Evolutionary conservation across 92 coral and sea anemone genomes (phyloP).

Genomic region (Isaurus tuberculatus): DNA sequence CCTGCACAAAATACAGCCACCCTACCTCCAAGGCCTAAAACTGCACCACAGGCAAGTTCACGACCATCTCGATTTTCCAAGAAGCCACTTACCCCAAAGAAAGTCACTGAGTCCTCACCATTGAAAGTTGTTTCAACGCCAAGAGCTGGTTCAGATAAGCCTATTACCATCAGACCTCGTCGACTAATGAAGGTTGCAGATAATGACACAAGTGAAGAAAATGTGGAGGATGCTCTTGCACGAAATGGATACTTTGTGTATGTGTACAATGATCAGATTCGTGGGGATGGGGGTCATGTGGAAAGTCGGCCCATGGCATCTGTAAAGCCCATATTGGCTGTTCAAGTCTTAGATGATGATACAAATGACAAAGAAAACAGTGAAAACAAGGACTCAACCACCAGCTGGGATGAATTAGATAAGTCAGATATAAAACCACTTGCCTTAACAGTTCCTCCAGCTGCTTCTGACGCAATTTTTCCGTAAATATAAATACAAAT

Average conservation of each 20-base stretch:
- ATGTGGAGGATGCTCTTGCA: conserved; percentile 35
- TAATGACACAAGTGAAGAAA: conserved; percentile 50
- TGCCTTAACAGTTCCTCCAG: conserved; percentile 60
- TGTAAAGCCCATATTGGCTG: conserved; percentile 90
- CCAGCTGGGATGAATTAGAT: conserved; percentile 44
- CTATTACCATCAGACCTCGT: conserved; percentile 80
- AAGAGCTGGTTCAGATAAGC: conserved; percentile 83
- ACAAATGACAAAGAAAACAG: conserved; percentile 55
- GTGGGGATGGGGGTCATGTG: conserved; percentile 52
- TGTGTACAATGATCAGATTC: conserved; percentile 73
- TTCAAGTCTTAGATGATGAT: conserved; percentile 33
- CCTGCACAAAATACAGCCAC: conserved; percentile 39
- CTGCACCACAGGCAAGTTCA: conserved; percentile 74
- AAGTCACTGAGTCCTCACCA: conserved; percentile 61
- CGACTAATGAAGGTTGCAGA: conserved; percentile 58
- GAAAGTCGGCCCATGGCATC: conserved; percentile 97
- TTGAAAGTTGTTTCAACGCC: conserved; percentile 74
- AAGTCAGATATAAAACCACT: conserved; percentile 77
- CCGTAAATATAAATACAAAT: neutral
- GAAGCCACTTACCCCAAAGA: conserved; percentile 56
- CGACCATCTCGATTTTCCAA: conserved; percentile 59
- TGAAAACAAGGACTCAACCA: conserved; percentile 41
- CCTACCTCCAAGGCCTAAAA: conserved; percentile 67
- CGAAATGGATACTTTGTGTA: conserved; percentile 84
- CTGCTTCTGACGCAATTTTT: conserved; percentile 68